These are phyloP conservation scores for Xylocopa sonorina DNA, from an alignment of 1,140 invertebrate genomes.

Conservation along the genomic window DNA sequence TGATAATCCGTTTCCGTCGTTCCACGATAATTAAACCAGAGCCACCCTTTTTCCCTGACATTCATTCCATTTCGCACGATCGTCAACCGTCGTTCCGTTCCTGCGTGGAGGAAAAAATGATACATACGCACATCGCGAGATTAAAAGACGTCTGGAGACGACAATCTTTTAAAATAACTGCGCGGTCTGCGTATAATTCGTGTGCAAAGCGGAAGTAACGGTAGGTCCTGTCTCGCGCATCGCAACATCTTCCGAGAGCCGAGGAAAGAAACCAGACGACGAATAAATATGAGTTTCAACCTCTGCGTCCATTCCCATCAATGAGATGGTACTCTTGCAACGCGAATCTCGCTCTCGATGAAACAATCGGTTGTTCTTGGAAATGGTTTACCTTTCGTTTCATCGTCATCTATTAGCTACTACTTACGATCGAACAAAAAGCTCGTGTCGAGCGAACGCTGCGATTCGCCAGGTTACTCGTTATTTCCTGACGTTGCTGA, in stretches of 20 bases:
- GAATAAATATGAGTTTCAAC: conserved; percentile 21
- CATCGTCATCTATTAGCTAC: too few relatives aligned
- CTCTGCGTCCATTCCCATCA: conserved; percentile 11
- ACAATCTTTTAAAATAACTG: conserved; percentile 68
- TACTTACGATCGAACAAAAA: not conserved
- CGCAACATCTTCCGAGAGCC: conserved; percentile 44
- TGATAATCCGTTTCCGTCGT: conserved; percentile 38
- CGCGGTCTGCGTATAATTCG: conserved; percentile 52
- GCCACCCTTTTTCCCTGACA: conserved; percentile 10
- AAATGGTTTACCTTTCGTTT: too few relatives aligned
- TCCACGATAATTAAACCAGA: conserved; percentile 56
- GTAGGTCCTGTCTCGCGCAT: conserved; percentile 12
- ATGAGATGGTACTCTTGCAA: too few relatives aligned
- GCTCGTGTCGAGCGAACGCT: not conserved
- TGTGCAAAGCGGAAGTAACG: conserved; percentile 29
- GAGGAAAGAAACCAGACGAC: conserved; percentile 27
- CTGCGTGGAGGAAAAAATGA: not conserved
- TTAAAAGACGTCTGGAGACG: conserved; percentile 62
- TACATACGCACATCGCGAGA: conserved; percentile 60
- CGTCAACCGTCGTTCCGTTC: not conserved
- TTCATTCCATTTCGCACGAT: conserved; percentile 1
- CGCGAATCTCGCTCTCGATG: not conserved
- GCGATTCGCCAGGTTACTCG: conserved; percentile 18
- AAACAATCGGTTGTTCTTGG: not conserved
- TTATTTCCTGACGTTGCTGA: conserved; percentile 43